Conservation (phyloP, 2,113 vertebrate species). For the Danionella cerebrum region DNA sequence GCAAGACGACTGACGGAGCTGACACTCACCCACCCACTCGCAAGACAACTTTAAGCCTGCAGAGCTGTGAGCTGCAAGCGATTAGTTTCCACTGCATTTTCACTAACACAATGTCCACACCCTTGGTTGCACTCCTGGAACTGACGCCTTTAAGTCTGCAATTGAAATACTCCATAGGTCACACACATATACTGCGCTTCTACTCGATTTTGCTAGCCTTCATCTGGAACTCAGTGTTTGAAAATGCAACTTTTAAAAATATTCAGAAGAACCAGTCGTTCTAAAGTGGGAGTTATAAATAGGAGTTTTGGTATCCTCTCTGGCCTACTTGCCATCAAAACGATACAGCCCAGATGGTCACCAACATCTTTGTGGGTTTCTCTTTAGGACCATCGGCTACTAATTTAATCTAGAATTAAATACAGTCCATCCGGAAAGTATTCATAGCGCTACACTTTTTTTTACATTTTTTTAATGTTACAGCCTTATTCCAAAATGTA, state of each 20-base stretch:
- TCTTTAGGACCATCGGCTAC: not conserved
- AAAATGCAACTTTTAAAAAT: not conserved
- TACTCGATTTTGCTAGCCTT: not conserved
- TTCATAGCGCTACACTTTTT: too few species aligned
- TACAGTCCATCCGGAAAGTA: too few species aligned
- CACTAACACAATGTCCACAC: too few species aligned
- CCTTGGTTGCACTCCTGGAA: too few species aligned
- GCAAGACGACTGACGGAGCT: not conserved
- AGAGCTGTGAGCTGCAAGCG: not conserved
- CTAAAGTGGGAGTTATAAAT: not conserved
- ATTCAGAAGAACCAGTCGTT: not conserved
- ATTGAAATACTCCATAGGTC: not conserved
- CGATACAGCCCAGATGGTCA: not conserved
- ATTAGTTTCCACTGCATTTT: too few species aligned
- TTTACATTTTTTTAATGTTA: too few species aligned
- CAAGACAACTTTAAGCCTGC: not conserved
- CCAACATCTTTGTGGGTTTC: not conserved
- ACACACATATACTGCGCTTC: not conserved
- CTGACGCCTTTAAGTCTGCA: too few species aligned
- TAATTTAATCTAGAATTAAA: not conserved
- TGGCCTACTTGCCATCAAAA: not conserved
- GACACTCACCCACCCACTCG: slow-evolving; percentile 4
- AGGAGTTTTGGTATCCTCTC: not conserved
- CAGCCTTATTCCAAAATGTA: too few species aligned
- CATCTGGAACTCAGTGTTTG: not conserved